Conservation (phyloP, 92 coral and sea anemone species). For the Paragorgia papillata region DNA sequence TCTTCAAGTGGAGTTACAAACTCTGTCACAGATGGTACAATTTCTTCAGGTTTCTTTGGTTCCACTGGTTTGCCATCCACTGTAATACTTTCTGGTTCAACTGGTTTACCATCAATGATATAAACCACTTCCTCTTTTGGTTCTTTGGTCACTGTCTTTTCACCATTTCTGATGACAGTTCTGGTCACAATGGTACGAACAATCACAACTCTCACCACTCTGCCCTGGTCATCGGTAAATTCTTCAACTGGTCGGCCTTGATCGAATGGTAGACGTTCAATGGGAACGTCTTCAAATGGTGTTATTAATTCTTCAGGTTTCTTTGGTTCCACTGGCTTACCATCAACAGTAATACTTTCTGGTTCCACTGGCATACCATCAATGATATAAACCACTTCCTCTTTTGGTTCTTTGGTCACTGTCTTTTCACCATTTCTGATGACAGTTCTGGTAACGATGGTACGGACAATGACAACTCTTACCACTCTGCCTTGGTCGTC, state of each 20-base stretch:
- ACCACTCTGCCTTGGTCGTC: slow-evolving; percentile 43
- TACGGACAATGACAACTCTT: slow-evolving; percentile 23
- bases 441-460: slow-evolving; percentile 52
- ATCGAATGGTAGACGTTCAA: slow-evolving; percentile 24
- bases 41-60: not conserved
- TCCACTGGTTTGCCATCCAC: slow-evolving; percentile 22
- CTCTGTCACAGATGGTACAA: not conserved
- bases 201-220: slow-evolving; percentile 39
- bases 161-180: slow-evolving; percentile 21
- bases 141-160: slow-evolving; percentile 18
- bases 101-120: slow-evolving; percentile 10
- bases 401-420: slow-evolving; percentile 40
- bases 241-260: slow-evolving; percentile 35
- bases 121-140: slow-evolving; percentile 10
- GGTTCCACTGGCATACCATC: slow-evolving; percentile 36
- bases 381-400: slow-evolving; percentile 20
- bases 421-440: slow-evolving; percentile 41
- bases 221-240: slow-evolving; percentile 47
- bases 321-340: slow-evolving; percentile 34
- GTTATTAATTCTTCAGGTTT: slow-evolving; percentile 27
- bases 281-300: slow-evolving; percentile 36
- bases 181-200: slow-evolving; percentile 42
- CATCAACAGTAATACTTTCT: slow-evolving; percentile 22
- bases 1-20: not conserved
- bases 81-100: not conserved